Conservation (phyloP, 2,888 invertebrate genomes). For the Volucella bombylans region DNA sequence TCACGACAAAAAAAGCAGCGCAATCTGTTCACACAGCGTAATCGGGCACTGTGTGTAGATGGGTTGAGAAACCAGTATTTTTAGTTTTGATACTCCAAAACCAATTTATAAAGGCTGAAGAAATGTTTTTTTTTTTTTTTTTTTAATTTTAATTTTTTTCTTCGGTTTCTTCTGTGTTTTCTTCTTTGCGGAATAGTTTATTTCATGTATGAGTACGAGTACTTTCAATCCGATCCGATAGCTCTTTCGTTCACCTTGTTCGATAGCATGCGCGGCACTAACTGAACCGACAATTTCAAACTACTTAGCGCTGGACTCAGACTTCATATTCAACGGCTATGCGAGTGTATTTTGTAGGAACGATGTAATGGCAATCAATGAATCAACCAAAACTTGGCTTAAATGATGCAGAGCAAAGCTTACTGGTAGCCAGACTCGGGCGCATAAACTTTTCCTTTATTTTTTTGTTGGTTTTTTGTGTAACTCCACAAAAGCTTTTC, state of each 20-base stretch:
- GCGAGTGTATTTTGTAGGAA: constrained; percentile 50
- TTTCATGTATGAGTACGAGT: background rate
- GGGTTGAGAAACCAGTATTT: constrained; percentile 72
- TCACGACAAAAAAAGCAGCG: constrained; percentile 64
- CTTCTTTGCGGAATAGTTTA: constrained; percentile 31
- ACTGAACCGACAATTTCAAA: constrained; percentile 65
- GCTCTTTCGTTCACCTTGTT: constrained; percentile 67
- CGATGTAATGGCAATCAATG: constrained; percentile 60
- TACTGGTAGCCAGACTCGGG: background rate
- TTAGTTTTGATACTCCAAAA: constrained; percentile 59
- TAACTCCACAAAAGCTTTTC: constrained; percentile 36
- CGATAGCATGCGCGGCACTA: constrained; percentile 68
- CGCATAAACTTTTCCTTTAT: constrained; percentile 22
- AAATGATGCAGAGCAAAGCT: constrained; percentile 61
- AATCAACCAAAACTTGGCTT: constrained; percentile 48
- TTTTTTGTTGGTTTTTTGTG: background rate
- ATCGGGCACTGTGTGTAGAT: constrained; percentile 70
- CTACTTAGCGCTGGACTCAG: constrained; percentile 43
- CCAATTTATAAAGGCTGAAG: constrained; percentile 51
- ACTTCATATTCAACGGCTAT: constrained; percentile 37
- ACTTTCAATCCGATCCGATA: constrained; percentile 58
- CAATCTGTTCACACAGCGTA: constrained; percentile 70
- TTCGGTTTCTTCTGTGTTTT: no score
- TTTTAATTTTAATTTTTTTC: no score
- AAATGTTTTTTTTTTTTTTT: background rate